Percentiles rank a stretch among this genome's conserved stretches.
Conservation (phyloP, 2,113 vertebrate genomes). For the Thalassoma bifasciatum region DNA sequence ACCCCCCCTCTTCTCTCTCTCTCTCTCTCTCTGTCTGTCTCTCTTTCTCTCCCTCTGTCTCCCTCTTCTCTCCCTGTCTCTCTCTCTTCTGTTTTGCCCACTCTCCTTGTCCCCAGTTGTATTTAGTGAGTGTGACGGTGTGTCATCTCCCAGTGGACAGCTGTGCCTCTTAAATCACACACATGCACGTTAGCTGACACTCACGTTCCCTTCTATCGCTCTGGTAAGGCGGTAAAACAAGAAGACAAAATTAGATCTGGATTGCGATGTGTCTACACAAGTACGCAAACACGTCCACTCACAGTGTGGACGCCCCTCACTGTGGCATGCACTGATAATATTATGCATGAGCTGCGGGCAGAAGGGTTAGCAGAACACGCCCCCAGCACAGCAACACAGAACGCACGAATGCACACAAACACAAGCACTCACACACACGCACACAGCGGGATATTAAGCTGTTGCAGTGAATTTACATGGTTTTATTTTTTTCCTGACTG, state of each 20-base stretch:
- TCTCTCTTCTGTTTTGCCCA: constrained; percentile 36
- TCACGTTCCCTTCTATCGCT: constrained; percentile 83
- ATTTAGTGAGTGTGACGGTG: constrained; percentile 71
- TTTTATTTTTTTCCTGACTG: constrained; percentile 22
- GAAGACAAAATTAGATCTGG: constrained; percentile 83
- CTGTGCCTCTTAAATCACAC: constrained; percentile 86
- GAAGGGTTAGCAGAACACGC: constrained; percentile 68
- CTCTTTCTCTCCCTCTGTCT: constrained; percentile 34
- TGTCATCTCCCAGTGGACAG: constrained; percentile 87
- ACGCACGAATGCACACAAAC: constrained; percentile 59
- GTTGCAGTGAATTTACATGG: constrained; percentile 52
- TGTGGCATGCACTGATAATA: constrained; percentile 75
- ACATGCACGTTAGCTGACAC: constrained; percentile 69
- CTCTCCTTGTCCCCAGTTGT: constrained; percentile 51
- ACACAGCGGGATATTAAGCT: constrained; percentile 61
- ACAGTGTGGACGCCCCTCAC: constrained; percentile 49
- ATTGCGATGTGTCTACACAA: constrained; percentile 69
- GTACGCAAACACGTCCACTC: constrained; percentile 30
- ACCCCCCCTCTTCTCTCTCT: not conserved
- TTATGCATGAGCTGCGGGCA: constrained; percentile 70
- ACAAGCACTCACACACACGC: constrained; percentile 40
- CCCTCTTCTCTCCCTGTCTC: constrained; percentile 25
- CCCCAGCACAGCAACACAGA: constrained; percentile 65
- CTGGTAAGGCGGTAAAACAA: constrained; percentile 82
- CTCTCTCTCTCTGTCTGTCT: not conserved